phyloP scores from a whole-genome alignment of 2,113 vertebrate species.

The Petrocephalus microphthalmus region DNA sequence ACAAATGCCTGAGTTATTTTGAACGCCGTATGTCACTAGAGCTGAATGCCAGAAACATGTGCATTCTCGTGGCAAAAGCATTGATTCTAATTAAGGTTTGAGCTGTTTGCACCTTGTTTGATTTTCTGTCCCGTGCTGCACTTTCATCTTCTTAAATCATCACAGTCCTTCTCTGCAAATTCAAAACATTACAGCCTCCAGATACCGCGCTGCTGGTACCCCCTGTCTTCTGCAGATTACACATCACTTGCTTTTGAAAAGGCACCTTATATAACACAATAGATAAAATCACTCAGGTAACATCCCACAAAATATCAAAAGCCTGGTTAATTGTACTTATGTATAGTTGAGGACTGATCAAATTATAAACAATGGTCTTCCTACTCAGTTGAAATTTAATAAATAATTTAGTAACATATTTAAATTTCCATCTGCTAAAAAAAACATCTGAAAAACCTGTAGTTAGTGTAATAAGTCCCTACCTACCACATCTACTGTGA shows the following conservation, averaged over 20 bases:
- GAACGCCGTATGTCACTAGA: background rate
- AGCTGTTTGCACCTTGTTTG: slow-evolving; percentile 4
- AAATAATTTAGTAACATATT: background rate
- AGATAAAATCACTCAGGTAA: background rate
- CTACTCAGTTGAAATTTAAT: background rate
- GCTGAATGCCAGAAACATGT: background rate
- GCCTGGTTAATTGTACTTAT: background rate
- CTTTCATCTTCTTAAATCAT: background rate
- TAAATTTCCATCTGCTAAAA: background rate
- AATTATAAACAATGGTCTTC: background rate
- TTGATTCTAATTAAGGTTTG: background rate
- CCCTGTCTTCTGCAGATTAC: background rate
- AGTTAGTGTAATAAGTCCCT: background rate
- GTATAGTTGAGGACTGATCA: background rate
- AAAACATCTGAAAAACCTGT: background rate
- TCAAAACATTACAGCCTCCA: background rate
- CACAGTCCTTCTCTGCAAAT: background rate
- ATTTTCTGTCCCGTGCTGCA: slow-evolving; percentile 13
- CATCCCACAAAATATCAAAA: background rate
- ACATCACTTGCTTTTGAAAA: background rate
- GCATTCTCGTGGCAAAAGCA: background rate
- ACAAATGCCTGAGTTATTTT: background rate
- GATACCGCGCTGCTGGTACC: background rate
- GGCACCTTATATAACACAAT: background rate
- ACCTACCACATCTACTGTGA: background rate